Percentiles rank a stretch among this genome's conserved stretches.
phyloP scores from a whole-genome alignment of 2,113 vertebrate species.

The Etia nguti region DNA sequence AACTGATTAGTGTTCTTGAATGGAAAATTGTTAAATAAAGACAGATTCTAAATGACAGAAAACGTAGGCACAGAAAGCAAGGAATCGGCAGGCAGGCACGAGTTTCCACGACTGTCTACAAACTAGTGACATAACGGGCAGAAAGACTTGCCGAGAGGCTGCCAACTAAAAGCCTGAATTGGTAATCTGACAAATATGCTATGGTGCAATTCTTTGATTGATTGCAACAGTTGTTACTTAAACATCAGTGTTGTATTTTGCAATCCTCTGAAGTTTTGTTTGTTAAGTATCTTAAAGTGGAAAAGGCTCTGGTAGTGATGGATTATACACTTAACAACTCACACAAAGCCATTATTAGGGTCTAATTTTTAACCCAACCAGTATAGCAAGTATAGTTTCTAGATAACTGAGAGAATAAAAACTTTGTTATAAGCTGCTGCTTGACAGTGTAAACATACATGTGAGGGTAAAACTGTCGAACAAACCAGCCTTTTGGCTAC shows the following conservation, averaged over 20 bases:
- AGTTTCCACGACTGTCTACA: neutral
- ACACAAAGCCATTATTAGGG: neutral
- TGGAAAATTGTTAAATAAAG: neutral
- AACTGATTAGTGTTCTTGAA: neutral
- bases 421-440: neutral
- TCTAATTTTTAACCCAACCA: neutral
- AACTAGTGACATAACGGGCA: neutral
- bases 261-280: neutral
- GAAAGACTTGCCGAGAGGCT: neutral
- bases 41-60: neutral
- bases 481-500: rapidly evolving
- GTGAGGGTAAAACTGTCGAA: neutral
- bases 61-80: neutral
- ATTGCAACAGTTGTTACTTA: neutral
- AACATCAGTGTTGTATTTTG: neutral
- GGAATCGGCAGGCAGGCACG: neutral
- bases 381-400: neutral
- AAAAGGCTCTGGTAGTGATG: neutral
- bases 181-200: neutral
- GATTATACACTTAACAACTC: neutral
- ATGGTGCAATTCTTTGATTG: neutral
- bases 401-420: neutral
- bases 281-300: neutral
- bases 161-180: neutral
- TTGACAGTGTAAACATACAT: neutral